Conservation (phyloP, 2,113 vertebrate species). For the Formicarius rufipectus region DNA sequence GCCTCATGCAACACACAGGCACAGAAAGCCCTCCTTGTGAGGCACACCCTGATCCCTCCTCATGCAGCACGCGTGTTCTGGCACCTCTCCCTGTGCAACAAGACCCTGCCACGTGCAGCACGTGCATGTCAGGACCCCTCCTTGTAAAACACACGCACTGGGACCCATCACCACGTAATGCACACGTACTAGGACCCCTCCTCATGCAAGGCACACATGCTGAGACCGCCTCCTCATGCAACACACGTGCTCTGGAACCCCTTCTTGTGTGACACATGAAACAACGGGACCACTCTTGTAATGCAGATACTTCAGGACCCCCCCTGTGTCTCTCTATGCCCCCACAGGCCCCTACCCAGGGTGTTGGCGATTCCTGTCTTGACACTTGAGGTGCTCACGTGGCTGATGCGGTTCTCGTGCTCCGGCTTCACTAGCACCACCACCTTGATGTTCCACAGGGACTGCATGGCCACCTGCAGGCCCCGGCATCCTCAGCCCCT, state of each 20-base stretch:
- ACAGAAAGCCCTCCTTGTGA: neutral
- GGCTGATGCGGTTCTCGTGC: conserved; percentile 50
- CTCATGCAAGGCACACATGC: neutral
- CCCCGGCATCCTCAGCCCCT: neutral
- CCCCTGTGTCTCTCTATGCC: neutral
- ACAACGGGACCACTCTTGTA: neutral
- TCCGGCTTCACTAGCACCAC: conserved; percentile 49
- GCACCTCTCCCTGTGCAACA: neutral
- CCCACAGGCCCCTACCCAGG: neutral
- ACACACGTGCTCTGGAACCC: neutral
- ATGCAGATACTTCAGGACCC: neutral
- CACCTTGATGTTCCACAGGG: conserved; percentile 51
- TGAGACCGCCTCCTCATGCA: neutral
- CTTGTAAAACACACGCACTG: neutral
- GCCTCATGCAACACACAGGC: neutral
- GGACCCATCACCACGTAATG: neutral
- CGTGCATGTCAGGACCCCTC: fast-evolving
- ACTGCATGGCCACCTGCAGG: conserved; percentile 39
- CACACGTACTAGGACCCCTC: no score
- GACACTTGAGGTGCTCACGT: conserved; percentile 34
- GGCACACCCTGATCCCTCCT: no score
- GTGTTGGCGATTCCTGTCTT: conserved; percentile 47
- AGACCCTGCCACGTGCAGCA: neutral
- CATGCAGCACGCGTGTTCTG: fast-evolving
- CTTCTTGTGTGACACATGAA: neutral